Base-by-base conservation (phyloP, 2,888 invertebrate genomes). In the Spatulosminthurus flaviceps region DNA sequence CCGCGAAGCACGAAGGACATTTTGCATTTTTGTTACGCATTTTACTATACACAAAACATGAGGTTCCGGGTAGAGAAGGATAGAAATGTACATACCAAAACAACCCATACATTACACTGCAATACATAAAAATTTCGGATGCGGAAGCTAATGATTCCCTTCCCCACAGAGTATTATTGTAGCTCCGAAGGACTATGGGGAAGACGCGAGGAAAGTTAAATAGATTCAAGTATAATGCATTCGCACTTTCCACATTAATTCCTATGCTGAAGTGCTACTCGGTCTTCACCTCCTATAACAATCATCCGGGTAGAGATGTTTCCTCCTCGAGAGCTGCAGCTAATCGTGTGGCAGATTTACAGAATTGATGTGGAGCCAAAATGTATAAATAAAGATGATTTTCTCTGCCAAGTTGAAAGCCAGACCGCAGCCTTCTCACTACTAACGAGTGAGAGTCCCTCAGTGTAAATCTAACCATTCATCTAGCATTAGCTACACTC, bases 321-420 rank as follows among this genome's bases (percentile, higher is more conserved):
- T 64, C 29, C 64, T 28, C 75, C 64, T 41, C 41, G 64, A 64
- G 41, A 64, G 64, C 66, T 66, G 22, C 16, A 51, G 16, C 75
- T 64, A 75, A 75, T 75, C 41, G 75, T 75, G 22, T 19, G n/a
- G 51, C 51, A 51, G 51, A 51, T 51, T 51, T 51, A 51, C 7
- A 28, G 72, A 78, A 26, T 78, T 74, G 79, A 69, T n/a, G 13
- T 11, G 1, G 22, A 66, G 79, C 79, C 79, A 79, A 67, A 42
- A 74, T 28, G 43, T 79, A 79, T 43, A 79, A 79, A 79, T 79
- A 79, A 69, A 67, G 73, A 26, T 29, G 51, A 74, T 66, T 34
- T 74, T 79, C 66, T 79, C 73, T 79, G 79, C 79, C 79, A 79
- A 79, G 43, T 79, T 41, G 43, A 79, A 73, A 78, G 69, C 60